Percentiles rank a stretch among this genome's conserved stretches.
These are phyloP conservation scores for Lepidurus couesii DNA, from an alignment of 1,140 invertebrate genomes.

Conservation along the genomic window DNA sequence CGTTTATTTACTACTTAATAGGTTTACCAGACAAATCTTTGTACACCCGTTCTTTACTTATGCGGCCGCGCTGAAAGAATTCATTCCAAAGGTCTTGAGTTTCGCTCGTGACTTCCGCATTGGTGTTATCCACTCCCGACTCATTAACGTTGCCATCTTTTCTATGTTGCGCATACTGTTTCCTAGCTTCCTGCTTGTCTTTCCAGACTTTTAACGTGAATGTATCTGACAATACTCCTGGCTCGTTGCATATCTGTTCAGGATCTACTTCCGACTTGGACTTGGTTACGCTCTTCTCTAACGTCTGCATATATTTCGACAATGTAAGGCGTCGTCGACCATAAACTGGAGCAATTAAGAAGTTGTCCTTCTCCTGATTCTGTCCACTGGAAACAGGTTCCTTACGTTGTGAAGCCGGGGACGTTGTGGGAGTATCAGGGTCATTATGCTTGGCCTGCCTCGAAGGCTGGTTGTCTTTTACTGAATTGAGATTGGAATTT, in stretches of 20 bases:
- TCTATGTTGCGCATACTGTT: background rate
- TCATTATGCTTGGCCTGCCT: background rate
- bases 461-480: background rate
- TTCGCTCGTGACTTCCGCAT: background rate
- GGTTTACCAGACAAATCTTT: background rate
- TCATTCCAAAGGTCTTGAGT: background rate
- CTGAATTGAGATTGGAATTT: background rate
- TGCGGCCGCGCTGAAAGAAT: background rate
- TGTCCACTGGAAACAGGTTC: background rate
- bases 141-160: background rate
- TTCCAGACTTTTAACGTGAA: background rate
- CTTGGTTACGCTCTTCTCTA: background rate
- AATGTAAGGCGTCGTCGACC: conserved; percentile 6
- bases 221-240: background rate
- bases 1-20: background rate
- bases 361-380: background rate
- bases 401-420: background rate
- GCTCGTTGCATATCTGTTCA: background rate
- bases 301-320: background rate
- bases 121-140: background rate
- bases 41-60: background rate
- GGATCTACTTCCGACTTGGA: background rate
- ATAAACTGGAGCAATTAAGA: background rate
- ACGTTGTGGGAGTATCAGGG: conserved; percentile 8
- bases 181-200: background rate